These are phyloP conservation scores for Coleophora deauratella DNA, from an alignment of 2,888 invertebrate species.

Conservation along the genomic window DNA sequence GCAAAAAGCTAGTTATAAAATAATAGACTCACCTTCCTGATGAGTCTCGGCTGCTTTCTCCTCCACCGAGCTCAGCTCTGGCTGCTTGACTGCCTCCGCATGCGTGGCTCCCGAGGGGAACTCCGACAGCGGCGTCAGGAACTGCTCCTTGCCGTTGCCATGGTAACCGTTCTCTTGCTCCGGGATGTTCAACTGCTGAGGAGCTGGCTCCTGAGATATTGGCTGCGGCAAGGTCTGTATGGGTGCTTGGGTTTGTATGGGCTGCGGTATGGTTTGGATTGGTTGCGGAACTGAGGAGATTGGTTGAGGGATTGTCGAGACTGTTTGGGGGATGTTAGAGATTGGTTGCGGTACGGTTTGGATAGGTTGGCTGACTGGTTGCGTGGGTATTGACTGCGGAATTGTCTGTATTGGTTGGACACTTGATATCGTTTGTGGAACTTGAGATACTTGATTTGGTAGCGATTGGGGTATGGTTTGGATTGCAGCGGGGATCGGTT, in stretches of 20 bases:
- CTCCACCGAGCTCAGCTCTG: constrained; percentile 57
- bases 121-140: constrained; percentile 61
- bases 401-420: constrained; percentile 11
- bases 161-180: constrained; percentile 44
- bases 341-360: constrained; percentile 23
- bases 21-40: constrained; percentile 43
- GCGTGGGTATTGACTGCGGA: not conserved
- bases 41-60: constrained; percentile 50
- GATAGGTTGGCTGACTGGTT: constrained; percentile 1
- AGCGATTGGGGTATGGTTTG: constrained; percentile 14
- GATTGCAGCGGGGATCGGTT: constrained; percentile 7
- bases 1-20: too few species aligned
- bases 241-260: constrained; percentile 6
- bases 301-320: constrained; percentile 14
- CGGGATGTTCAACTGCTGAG: constrained; percentile 44
- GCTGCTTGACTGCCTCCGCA: constrained; percentile 40
- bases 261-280: constrained; percentile 20
- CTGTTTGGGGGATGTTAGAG: constrained; percentile 1
- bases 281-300: constrained; percentile 10
- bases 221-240: constrained; percentile 5
- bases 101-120: constrained; percentile 47
- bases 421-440: not conserved
- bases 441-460: not conserved
- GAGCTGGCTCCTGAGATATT: constrained; percentile 29
- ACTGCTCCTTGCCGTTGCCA: constrained; percentile 53